Evolutionary conservation across 2,113 vertebrate species (phyloP).

Genomic region (Phalacrocorax aristotelis): DNA sequence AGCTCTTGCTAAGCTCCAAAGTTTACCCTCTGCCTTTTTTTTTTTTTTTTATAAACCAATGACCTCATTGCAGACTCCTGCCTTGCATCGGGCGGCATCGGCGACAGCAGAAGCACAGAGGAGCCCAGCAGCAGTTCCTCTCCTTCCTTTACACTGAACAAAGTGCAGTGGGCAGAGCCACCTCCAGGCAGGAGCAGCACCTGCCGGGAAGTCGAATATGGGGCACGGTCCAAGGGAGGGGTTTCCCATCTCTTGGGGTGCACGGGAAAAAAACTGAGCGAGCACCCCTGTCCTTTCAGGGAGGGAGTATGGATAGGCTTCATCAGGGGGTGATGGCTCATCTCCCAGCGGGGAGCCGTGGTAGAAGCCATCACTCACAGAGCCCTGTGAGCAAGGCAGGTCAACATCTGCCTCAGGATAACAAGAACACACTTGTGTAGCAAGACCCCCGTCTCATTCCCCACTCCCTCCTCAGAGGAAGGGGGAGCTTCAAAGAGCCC

Average conservation of each 20-base stretch:
- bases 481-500: background rate
- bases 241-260: background rate
- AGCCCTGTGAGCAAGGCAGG: background rate
- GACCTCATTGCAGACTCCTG: background rate
- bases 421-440: background rate
- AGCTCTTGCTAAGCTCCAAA: background rate
- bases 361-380: background rate
- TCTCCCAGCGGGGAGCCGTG: background rate
- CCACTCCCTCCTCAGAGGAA: background rate
- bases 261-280: background rate
- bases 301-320: background rate
- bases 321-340: background rate
- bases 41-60: background rate
- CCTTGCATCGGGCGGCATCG: background rate
- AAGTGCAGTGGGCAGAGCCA: background rate
- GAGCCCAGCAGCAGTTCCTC: background rate
- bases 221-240: background rate
- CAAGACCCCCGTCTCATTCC: background rate
- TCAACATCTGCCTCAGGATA: background rate
- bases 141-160: fast-evolving
- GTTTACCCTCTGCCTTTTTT: background rate
- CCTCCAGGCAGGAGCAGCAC: background rate
- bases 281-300: background rate
- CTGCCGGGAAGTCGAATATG: background rate
- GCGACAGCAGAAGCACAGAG: fast-evolving